Percentiles rank a stretch among this genome's conserved stretches.
These are phyloP conservation scores for Agonum fuliginosum DNA, from an alignment of 2,888 invertebrate species.

Conservation along the genomic window DNA sequence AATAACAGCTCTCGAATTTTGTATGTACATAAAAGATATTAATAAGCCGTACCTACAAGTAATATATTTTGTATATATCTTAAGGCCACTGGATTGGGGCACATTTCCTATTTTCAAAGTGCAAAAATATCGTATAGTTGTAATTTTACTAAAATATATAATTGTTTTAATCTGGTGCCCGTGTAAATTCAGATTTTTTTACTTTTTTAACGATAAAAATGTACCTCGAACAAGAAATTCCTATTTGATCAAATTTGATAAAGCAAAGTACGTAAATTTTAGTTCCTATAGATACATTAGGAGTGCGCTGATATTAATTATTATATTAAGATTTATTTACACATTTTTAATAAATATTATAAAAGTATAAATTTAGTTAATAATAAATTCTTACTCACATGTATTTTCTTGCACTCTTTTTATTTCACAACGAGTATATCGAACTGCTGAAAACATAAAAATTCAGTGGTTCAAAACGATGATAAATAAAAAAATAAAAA, in stretches of 20 bases:
- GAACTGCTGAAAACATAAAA: slow-evolving; percentile 4
- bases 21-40: slow-evolving; percentile 54
- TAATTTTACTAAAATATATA: slow-evolving; percentile 58
- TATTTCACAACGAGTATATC: slow-evolving; percentile 17
- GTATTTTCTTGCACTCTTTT: slow-evolving; percentile 18
- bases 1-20: slow-evolving; percentile 24
- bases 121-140: slow-evolving; percentile 62
- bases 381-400: slow-evolving; percentile 33
- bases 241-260: slow-evolving; percentile 54
- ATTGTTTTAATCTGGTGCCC: slow-evolving; percentile 58
- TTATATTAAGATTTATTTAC: slow-evolving; percentile 47
- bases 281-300: slow-evolving; percentile 57
- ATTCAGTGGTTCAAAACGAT: slow-evolving; percentile 4
- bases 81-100: slow-evolving; percentile 61
- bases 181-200: slow-evolving; percentile 53
- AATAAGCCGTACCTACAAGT: slow-evolving; percentile 53
- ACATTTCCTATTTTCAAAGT: slow-evolving; percentile 65
- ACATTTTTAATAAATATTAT: slow-evolving; percentile 38
- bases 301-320: slow-evolving; percentile 52
- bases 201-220: slow-evolving; percentile 49
- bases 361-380: slow-evolving; percentile 47
- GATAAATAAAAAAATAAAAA: slow-evolving; percentile 23
- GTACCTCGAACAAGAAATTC: slow-evolving; percentile 54
- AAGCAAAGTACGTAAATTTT: slow-evolving; percentile 54
- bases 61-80: slow-evolving; percentile 53